Base-by-base conservation (phyloP, 1,140 invertebrate genomes). In the Callitettix versicolor region DNA sequence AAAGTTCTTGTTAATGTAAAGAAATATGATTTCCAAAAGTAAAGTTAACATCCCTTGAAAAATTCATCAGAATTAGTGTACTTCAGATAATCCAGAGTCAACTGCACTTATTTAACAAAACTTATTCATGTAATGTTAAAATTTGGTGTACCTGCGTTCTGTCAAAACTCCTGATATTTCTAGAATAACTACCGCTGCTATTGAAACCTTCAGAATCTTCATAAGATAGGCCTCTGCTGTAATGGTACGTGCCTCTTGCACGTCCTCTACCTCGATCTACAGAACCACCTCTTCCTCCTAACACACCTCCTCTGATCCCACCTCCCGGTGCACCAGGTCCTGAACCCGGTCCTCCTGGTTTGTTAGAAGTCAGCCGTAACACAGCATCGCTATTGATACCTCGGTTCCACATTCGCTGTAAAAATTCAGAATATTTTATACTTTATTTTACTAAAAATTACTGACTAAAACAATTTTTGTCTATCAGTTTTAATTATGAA, bases 401-500 rank as follows among this genome's bases (percentile, higher is more conserved):
- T 60, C 76, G 69, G 57, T 79, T 74, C 76, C 79, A 78, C 54
- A 76, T 69, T 36, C 77, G 68, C 78, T 80, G 65, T 22, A 71
- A 67, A n/a, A 4, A 57, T 43, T 44, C n/a, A 59, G 34, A 36
- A 26, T 11, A 57, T 46, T 36, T 44, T 15, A 42, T 42, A 4
- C 34, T 38, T 9, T 11, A n/a, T 9, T n/a, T 11, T 11, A 38
- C 9, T 38, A 38, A 11, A 11, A 38, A 38, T 38, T n/a, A 38
- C 9, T 38, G 9, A 38, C 34, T 11, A 38, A 9, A 38, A 11
- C 34, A 38, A 11, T 11, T 11, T 38, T 11, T 11, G 9, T 11
- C n/a, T 38, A 38, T 9, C 9, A 38, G 34, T 38, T 9, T 38
- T 38, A n/a, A n/a, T 9, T 9, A 38, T 9, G n/a, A 38, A n/a